Evolutionary conservation across 2,888 invertebrate species (phyloP), one percentile per base, ranked within the genome.

Genomic region (Phania funesta): DNA sequence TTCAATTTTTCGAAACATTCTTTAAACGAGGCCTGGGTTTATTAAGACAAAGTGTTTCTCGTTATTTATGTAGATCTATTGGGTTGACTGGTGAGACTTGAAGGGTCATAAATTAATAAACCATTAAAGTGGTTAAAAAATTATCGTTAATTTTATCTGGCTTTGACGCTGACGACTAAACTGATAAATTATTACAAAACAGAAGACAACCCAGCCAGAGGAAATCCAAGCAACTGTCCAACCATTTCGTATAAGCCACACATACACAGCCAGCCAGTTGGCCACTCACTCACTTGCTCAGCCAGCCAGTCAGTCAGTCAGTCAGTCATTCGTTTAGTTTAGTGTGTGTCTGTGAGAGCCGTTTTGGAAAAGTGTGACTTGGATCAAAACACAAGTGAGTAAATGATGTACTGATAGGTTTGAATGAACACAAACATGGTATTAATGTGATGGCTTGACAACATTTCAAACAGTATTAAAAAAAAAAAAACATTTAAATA

Each of bases 21-120:
- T 73, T 73, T 9, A 64, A 64, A 54, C 64, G 20, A 74, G 74
- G 46, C 46, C 64, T 54, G 0, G 11, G 44, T 74, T 41, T 54
- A 24, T 11, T 20, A 6, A 24, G n/a, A 41, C 29, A 20, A 18
- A 44, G 41, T 62, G 44, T 38, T 58, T 46, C 46, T 35, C 50
- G 16, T 50, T 41, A 32, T 54, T 41, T 79, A 60, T 71, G 56
- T 74, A 44, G 74, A 65, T 74, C 74, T 71, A 65, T 78, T 58
- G 48, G 52, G 38, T 26, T 58, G 67, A 26, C 46, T 76, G 38
- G 20, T 46, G 29, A 60, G 52, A 62, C 88, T 88, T 90, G 90
- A 90, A 90, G 89, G 90, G 89, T 89, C 90, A 90, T 90, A 90
- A 90, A 90, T 90, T 90, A 90, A 90, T 90, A 90, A 90, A 89